Evolutionary conservation across 2,113 vertebrate species (phyloP).

Genomic region (Pituophis catenifer): DNA sequence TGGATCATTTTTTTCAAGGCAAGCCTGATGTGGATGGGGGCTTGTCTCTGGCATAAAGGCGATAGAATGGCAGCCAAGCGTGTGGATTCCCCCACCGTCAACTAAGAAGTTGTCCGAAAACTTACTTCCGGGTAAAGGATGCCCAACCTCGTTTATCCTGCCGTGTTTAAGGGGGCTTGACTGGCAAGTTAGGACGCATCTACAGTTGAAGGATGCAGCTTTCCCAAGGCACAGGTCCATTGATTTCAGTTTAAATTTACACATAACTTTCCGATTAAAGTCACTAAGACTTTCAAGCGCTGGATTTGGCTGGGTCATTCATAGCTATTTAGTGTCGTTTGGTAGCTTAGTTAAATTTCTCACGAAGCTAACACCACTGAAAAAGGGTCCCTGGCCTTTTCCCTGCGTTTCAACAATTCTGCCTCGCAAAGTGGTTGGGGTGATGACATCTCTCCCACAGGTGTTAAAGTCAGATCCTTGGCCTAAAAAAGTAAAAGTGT

Average conservation of each 20-base stretch:
- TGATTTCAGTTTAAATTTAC: not conserved
- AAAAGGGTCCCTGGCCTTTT: not conserved
- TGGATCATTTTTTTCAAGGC: not conserved
- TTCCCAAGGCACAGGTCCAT: not conserved
- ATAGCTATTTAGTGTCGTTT: not conserved
- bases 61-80: not conserved
- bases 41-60: not conserved
- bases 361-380: not conserved
- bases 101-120: not conserved
- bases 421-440: not conserved
- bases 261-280: not conserved
- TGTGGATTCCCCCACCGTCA: not conserved
- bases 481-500: not conserved
- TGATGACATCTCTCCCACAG: not conserved
- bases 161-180: not conserved
- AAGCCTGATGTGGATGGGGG: not conserved
- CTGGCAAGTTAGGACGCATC: not conserved
- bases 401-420: not conserved
- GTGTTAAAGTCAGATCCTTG: not conserved
- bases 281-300: not conserved
- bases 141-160: not conserved
- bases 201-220: not conserved
- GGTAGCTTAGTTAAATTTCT: not conserved
- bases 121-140: not conserved
- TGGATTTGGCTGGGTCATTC: not conserved